These are phyloP conservation scores for Steinernema hermaphroditum DNA, from an alignment of 2,888 invertebrate species.

Conservation along the genomic window DNA sequence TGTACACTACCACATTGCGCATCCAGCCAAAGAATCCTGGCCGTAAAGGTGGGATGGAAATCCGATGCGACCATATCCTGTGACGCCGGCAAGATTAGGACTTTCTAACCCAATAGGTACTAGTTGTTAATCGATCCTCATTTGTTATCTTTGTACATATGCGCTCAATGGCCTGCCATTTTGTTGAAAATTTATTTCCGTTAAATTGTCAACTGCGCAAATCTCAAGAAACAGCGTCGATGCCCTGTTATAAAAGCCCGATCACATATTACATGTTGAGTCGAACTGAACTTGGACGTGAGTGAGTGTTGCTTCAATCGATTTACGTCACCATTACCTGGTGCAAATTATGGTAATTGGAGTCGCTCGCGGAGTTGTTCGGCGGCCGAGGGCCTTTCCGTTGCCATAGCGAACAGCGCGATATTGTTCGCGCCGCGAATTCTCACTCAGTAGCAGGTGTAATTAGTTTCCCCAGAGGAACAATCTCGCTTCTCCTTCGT, in stretches of 20 bases:
- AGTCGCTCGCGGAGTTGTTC: background rate
- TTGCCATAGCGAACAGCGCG: conserved; percentile 20
- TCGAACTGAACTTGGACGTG: too few species aligned
- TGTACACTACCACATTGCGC: background rate
- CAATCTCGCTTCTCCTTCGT: background rate
- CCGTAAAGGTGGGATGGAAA: background rate
- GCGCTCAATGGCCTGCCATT: background rate
- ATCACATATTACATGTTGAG: background rate
- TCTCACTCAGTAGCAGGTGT: background rate
- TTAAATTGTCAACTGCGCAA: background rate
- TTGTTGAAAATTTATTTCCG: background rate
- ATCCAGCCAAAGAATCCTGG: conserved; percentile 1
- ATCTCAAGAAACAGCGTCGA: background rate
- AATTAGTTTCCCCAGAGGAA: conserved; percentile 22
- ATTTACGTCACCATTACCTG: conserved; percentile 2
- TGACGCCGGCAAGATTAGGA: conserved; percentile 2
- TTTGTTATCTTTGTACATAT: conserved; percentile 16
- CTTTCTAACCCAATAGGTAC: background rate
- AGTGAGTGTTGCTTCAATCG: background rate
- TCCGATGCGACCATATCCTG: conserved; percentile 1
- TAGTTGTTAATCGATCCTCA: background rate
- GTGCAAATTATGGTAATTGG: conserved; percentile 13
- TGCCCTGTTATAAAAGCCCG: background rate
- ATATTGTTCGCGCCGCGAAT: conserved; percentile 25
- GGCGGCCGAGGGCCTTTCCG: background rate